Evolutionary conservation across 2,888 invertebrate genomes (phyloP).

Genomic region (Patella pellucida): DNA sequence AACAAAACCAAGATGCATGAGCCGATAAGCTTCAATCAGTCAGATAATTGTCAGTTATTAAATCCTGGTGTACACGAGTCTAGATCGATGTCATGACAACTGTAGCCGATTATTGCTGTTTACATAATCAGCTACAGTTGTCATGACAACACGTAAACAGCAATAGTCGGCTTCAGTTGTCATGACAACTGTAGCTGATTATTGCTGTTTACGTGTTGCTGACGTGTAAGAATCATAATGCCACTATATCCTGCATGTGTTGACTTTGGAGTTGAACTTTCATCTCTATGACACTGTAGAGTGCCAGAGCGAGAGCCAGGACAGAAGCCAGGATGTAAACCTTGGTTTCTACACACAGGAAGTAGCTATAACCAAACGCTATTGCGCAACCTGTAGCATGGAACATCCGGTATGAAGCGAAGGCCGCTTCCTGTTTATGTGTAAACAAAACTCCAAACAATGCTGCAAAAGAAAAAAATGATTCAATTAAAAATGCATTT

Average conservation of each 20-base stretch:
- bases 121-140: no score
- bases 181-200: no score
- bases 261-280: constrained; percentile 62
- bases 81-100: no score
- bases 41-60: no score
- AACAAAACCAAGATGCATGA: no score
- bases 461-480: constrained; percentile 56
- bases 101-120: no score
- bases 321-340: constrained; percentile 80
- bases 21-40: no score
- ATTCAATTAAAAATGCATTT: background rate
- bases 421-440: constrained; percentile 89
- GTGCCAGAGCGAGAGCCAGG: constrained; percentile 80
- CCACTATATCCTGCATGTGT: constrained; percentile 62
- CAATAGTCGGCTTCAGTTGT: no score
- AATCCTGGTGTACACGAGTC: no score
- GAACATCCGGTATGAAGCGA: constrained; percentile 92
- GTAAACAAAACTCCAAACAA: constrained; percentile 90
- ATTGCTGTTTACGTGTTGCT: no score
- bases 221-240: constrained; percentile 36
- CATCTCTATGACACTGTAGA: constrained; percentile 78
- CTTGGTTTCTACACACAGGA: constrained; percentile 83
- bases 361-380: constrained; percentile 86
- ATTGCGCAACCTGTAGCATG: constrained; percentile 91
- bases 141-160: no score